Evolutionary conservation across 1,140 invertebrate species (phyloP).

Genomic region (Cydia strobilella): DNA sequence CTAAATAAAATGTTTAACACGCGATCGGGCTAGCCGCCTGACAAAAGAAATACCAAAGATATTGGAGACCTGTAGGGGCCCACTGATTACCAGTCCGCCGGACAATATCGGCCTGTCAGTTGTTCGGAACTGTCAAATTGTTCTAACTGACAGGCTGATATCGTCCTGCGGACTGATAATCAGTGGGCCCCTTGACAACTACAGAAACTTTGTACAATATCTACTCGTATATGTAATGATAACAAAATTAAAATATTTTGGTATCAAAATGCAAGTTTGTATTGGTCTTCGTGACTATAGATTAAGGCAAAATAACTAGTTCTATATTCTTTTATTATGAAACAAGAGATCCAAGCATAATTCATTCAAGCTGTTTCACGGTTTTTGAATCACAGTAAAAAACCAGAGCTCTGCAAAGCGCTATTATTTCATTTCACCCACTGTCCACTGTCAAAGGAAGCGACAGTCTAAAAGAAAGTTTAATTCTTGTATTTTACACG

Average conservation of each 20-base stretch:
- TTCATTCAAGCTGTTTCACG: slow-evolving; percentile 14
- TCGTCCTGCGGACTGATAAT: too few species aligned
- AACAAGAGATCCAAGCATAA: background rate
- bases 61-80: background rate
- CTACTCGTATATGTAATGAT: too few species aligned
- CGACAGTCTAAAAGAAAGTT: background rate
- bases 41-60: background rate
- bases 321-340: background rate
- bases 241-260: too few species aligned
- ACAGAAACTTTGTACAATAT: too few species aligned
- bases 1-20: background rate
- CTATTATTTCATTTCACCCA: background rate
- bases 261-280: background rate
- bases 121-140: too few species aligned
- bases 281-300: background rate
- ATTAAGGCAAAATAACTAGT: background rate
- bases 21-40: background rate
- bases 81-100: too few species aligned
- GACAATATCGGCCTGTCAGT: too few species aligned
- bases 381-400: slow-evolving; percentile 6
- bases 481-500: background rate
- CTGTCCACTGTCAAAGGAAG: slow-evolving; percentile 7
- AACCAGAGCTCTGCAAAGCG: background rate
- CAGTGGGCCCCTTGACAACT: too few species aligned
- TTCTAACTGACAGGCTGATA: too few species aligned